Conservation (phyloP, 2,113 vertebrate species). For the Clupea harengus region DNA sequence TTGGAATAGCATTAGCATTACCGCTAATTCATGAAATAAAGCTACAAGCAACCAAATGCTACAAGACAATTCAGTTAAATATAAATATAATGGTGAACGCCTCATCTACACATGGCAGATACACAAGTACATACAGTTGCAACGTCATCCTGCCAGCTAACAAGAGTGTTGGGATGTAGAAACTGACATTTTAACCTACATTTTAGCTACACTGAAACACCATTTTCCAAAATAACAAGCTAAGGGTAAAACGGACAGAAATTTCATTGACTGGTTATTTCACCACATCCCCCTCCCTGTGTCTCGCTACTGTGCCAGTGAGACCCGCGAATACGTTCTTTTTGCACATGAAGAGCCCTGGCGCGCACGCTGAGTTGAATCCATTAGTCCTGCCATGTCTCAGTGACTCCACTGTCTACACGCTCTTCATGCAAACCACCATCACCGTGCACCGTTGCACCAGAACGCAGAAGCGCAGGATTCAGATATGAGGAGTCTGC, state of each 20-base stretch:
- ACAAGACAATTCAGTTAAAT: neutral
- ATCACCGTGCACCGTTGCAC: neutral
- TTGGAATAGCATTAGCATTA: neutral
- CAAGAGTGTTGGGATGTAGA: neutral
- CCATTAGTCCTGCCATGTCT: slow-evolving; percentile 67
- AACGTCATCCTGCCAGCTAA: neutral
- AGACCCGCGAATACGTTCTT: slow-evolving; percentile 56
- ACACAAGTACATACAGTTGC: neutral
- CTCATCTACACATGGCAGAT: neutral
- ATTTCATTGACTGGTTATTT: slow-evolving; percentile 14
- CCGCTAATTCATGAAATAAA: neutral
- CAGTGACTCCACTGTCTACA: slow-evolving; percentile 67
- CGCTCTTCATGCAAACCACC: slow-evolving; percentile 21
- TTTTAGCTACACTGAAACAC: neutral
- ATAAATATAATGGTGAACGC: slow-evolving; percentile 17
- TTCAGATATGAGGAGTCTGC: neutral
- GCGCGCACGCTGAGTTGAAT: slow-evolving; percentile 52
- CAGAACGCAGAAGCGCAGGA: neutral
- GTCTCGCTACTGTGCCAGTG: slow-evolving; percentile 56
- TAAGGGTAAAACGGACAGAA: neutral
- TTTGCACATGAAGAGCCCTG: slow-evolving; percentile 64
- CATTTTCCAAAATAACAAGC: neutral
- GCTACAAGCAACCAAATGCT: neutral
- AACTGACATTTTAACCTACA: slow-evolving; percentile 5
- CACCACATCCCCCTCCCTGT: slow-evolving; percentile 57